phyloP scores from a whole-genome alignment of 2,113 vertebrate species.

The Perca flavescens region DNA sequence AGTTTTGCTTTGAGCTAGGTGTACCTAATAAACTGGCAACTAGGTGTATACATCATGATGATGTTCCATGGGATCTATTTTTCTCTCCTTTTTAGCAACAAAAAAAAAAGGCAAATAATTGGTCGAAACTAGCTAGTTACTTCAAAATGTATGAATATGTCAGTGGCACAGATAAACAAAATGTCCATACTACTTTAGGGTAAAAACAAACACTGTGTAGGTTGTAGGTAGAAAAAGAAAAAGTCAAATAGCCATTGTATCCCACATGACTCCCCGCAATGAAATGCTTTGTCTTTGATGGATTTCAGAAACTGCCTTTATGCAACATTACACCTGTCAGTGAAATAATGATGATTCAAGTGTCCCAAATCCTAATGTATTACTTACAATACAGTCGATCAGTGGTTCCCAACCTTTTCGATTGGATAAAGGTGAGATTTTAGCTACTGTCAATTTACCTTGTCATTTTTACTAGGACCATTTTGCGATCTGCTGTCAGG shows the following conservation, averaged over 20 bases:
- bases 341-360: constrained; percentile 9
- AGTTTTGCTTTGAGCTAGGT: background rate
- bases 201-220: background rate
- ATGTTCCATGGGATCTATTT: background rate
- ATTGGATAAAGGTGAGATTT: background rate
- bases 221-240: background rate
- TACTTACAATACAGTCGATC: background rate
- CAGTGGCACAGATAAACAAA: background rate
- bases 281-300: background rate
- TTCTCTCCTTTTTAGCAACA: too few species aligned
- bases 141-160: background rate
- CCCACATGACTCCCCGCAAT: background rate
- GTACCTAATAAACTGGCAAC: background rate
- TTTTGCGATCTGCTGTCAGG: background rate
- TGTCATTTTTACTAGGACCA: background rate
- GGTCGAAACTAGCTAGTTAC: background rate
- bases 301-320: background rate
- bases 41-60: too few species aligned
- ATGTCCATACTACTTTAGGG: background rate
- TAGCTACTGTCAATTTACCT: background rate
- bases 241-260: background rate
- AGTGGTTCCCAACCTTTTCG: background rate
- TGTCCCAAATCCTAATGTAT: background rate
- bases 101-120: background rate
- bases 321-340: constrained; percentile 1